Base-by-base conservation (phyloP, 1,140 invertebrate species). In the Tribolium madens region DNA sequence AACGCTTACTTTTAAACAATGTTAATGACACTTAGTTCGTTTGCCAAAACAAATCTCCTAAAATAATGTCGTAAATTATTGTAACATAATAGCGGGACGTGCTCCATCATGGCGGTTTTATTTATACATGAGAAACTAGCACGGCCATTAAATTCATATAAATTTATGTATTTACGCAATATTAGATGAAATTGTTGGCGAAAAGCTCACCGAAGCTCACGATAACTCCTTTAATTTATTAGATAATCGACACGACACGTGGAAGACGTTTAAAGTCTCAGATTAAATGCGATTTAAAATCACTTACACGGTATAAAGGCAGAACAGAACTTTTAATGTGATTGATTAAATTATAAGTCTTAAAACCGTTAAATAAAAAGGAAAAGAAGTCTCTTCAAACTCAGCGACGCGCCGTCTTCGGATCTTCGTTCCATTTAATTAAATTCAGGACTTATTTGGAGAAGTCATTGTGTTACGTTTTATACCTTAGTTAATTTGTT, bases 21-120 rank as follows among this genome's bases (percentile, higher is more conserved):
- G 57, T 64, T 64, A 64, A 64, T 64, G 57, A 64, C 57, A 64
- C 57, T 64, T 33, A 33, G 57, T 31, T 31, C 26, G 21, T 64
- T 31, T 64, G 57, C 57, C 57, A 64, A 64, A 64, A 64, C 57
- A 64, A 64, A 64, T 64, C 18, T 64, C 57, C 57, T 64, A 64
- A 64, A 64, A 64, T 64, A 64, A 64, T 64, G 57, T 64, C 57
- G 57, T 64, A 64, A 64, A 64, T 64, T 64, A 64, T 64, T 64
- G 57, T 64, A 64, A 64, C 57, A 64, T 64, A 64, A 64, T 64
- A 64, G 57, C 57, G 57, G 57, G 12, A 15, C 57, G 57, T 64
- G 57, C 26, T 64, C 17, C 57, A 64, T 64, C 57, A 64, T 64
- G 57, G 26, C 57, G 57, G 26, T 64, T 64, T 64, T 64, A 64